phyloP scores from a whole-genome alignment of 2,888 invertebrate genomes.

The Drosophila peninsularis region DNA sequence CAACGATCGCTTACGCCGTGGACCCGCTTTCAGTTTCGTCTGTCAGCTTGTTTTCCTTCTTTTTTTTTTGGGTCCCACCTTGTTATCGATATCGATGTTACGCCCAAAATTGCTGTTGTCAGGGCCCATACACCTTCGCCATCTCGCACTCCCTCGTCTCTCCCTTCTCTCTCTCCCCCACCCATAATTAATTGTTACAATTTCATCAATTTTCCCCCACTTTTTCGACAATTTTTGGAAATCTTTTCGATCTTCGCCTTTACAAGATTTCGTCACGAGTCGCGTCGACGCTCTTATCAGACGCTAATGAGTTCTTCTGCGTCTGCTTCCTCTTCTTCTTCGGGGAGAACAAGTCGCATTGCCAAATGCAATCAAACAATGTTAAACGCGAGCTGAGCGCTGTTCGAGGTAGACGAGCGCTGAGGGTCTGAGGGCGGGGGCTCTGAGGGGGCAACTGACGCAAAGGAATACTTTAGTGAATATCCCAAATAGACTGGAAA shows the following conservation, averaged over 20 bases:
- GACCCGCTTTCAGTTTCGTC: conserved; percentile 21
- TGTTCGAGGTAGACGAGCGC: background rate
- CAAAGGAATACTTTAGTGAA: background rate
- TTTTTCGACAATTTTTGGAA: conserved; percentile 31
- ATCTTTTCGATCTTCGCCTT: conserved; percentile 66
- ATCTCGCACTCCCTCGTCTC: background rate
- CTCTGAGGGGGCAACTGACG: background rate
- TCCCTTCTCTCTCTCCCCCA: background rate
- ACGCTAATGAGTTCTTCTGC: conserved; percentile 58
- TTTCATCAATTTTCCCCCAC: conserved; percentile 60
- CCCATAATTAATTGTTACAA: conserved; percentile 76
- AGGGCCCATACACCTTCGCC: conserved; percentile 7
- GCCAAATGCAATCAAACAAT: conserved; percentile 40
- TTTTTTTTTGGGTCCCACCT: conserved; percentile 3
- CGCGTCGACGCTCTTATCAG: conserved; percentile 34
- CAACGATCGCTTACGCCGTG: conserved; percentile 50
- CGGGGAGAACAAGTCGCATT: conserved; percentile 53
- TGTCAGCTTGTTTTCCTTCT: background rate
- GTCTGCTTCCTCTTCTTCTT: background rate
- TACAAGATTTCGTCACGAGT: conserved; percentile 72
- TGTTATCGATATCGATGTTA: conserved; percentile 51
- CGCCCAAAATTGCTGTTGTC: conserved; percentile 64
- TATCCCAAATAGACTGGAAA: background rate
- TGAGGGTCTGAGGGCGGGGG: background rate
- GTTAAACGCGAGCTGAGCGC: background rate